Evolutionary conservation across 2,888 invertebrate genomes (phyloP), one percentile per base, ranked within the genome.

Genomic region (Yponomeuta plumbellus): DNA sequence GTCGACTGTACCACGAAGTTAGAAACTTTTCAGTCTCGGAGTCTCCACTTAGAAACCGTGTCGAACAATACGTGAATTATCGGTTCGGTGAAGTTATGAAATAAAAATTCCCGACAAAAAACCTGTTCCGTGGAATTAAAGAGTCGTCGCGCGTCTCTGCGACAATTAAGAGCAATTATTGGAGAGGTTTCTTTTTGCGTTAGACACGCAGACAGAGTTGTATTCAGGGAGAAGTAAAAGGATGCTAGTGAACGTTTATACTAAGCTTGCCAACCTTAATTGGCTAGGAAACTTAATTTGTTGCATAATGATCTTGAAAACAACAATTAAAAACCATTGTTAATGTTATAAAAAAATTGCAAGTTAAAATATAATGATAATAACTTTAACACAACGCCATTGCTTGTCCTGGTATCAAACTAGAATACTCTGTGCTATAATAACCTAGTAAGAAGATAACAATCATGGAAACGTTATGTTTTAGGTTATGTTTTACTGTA

Each of bases 141-240:
- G 44, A 52, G 44, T 52, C 44, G 44, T 52, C 44, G 44, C 44
- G 44, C 44, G 44, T 52, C 44, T 58, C 13, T 58, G 13, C n/a
- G 58, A 58, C 74, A 80, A 86, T 86, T 85, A 84, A 71, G 76
- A 72, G 74, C 82, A 80, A 86, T 86, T 85, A 84, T 77, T 74
- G 76, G 68, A 52, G 44, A 52, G 75, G 80, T 80, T 76, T 75
- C 76, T 85, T 84, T 80, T 84, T 85, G 80, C 78, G 44, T 80
- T 80, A 79, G 80, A 80, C 76, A 80, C 72, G 71, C 44, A 52
- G 44, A 52, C 17, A 17, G 17, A 52, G 44, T 17, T 17, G 44
- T 52, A 52, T 52, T 52, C 17, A 52, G 44, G 44, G 44, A 17
- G 1, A 3, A 3, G 13, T 13, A 52, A 52, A 8, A 1, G 13